A percentile compares a stretch with the other conserved stretches of the same genome.
Evolutionary conservation across 2,797 vertebrate species (phyloP).

Genomic region (Sebastolobus alascanus): DNA sequence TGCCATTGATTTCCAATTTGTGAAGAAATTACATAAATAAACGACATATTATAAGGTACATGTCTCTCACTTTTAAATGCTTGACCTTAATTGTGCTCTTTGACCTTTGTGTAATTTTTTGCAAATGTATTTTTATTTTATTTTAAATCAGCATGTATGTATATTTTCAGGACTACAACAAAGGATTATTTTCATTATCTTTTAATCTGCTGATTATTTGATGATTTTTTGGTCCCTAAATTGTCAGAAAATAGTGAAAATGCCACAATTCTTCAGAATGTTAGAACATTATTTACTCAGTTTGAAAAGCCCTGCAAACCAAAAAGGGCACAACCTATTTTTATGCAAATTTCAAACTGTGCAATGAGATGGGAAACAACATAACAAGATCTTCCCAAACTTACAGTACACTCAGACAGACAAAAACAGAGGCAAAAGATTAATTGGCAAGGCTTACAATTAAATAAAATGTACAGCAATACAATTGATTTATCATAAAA

Average conservation of each 20-base stretch:
- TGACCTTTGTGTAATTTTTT: not conserved
- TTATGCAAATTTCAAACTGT: not conserved
- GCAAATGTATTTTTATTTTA: not conserved
- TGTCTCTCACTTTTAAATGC: slow-evolving; percentile 30
- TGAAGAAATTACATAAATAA: slow-evolving; percentile 79
- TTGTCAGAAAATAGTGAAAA: not conserved
- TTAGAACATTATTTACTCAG: not conserved
- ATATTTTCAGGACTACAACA: not conserved
- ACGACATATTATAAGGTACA: slow-evolving; percentile 60
- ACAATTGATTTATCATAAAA: no score
- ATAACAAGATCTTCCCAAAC: not conserved
- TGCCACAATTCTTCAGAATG: not conserved
- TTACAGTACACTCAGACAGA: no score
- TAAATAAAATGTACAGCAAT: no score
- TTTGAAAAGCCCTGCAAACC: not conserved
- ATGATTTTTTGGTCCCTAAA: not conserved
- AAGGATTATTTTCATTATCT: not conserved
- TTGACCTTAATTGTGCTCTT: not conserved
- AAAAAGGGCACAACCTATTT: not conserved
- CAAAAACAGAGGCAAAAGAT: no score
- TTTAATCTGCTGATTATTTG: not conserved
- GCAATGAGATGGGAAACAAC: not conserved
- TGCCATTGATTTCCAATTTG: slow-evolving; percentile 69
- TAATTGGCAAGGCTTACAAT: no score
- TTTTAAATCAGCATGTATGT: not conserved